These are phyloP conservation scores for Orgyia antiqua DNA, from an alignment of 2,888 invertebrate genomes.

Conservation along the genomic window DNA sequence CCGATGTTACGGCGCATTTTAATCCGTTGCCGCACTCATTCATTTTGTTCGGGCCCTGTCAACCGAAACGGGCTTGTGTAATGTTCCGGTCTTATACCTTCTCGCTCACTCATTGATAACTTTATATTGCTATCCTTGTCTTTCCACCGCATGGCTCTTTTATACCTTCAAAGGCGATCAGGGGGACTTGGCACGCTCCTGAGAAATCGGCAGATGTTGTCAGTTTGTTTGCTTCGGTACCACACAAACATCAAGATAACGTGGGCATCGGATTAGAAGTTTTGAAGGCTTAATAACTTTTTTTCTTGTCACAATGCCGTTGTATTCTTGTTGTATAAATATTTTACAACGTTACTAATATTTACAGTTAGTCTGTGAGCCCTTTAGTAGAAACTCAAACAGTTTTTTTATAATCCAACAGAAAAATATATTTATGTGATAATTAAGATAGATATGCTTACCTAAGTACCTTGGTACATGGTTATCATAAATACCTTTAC, in stretches of 20 bases:
- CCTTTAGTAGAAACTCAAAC: no score
- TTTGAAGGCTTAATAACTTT: conserved; percentile 35
- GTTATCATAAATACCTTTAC: no score
- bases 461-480: no score
- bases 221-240: conserved; percentile 54
- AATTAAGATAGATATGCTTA: no score
- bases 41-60: conserved; percentile 72
- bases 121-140: conserved; percentile 34
- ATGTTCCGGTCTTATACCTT: conserved; percentile 58
- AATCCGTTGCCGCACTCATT: conserved; percentile 60
- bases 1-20: conserved; percentile 63
- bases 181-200: conserved; percentile 71
- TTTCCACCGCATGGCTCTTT: conserved; percentile 53
- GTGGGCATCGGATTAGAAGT: conserved; percentile 34
- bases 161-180: conserved; percentile 63
- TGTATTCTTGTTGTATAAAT: conserved; percentile 6
- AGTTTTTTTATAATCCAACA: no score
- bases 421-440: no score
- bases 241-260: conserved; percentile 51
- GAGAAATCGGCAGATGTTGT: conserved; percentile 74
- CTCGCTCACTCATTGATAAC: conserved; percentile 26
- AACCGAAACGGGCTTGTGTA: conserved; percentile 70
- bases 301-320: conserved; percentile 13
- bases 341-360: conserved; percentile 4
- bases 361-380: no score